These are phyloP conservation scores for Lasioglossum malachurum DNA, from an alignment of 2,888 invertebrate species.

Conservation along the genomic window DNA sequence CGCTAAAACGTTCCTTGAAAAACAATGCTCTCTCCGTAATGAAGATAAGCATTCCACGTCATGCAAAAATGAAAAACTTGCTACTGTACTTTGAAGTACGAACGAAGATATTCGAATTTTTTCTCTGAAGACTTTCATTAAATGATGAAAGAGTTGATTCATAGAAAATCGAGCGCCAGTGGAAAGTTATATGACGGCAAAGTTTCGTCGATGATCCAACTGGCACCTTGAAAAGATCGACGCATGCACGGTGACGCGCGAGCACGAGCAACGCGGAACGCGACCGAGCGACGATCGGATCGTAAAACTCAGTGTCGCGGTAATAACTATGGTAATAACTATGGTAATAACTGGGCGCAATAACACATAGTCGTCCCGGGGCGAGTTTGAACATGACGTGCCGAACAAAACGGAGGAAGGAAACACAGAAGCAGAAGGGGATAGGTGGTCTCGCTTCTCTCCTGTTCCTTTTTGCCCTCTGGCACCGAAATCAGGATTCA, in stretches of 20 bases:
- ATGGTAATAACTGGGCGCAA: conserved; percentile 74
- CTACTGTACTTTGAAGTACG: not conserved
- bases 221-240: not conserved
- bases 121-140: not conserved
- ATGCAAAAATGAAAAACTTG: too few relatives aligned
- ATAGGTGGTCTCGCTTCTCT: not conserved
- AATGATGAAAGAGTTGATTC: not conserved
- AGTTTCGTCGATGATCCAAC: not conserved
- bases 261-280: conserved; percentile 14
- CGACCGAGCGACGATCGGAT: conserved; percentile 66
- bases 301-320: conserved; percentile 74
- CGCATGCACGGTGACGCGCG: conserved; percentile 12
- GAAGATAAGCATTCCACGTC: not conserved
- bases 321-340: conserved; percentile 76
- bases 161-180: not conserved
- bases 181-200: not conserved
- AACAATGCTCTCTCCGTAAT: not conserved
- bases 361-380: conserved; percentile 63
- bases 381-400: conserved; percentile 31
- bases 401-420: conserved; percentile 67
- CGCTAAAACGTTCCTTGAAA: not conserved
- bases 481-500: not conserved
- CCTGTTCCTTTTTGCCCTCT: not conserved
- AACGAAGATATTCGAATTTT: not conserved
- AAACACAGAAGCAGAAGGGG: conserved; percentile 53